Evolutionary conservation across 2,888 invertebrate species (phyloP), one percentile per base, ranked within the genome.

Genomic region (Capitulum mitella): DNA sequence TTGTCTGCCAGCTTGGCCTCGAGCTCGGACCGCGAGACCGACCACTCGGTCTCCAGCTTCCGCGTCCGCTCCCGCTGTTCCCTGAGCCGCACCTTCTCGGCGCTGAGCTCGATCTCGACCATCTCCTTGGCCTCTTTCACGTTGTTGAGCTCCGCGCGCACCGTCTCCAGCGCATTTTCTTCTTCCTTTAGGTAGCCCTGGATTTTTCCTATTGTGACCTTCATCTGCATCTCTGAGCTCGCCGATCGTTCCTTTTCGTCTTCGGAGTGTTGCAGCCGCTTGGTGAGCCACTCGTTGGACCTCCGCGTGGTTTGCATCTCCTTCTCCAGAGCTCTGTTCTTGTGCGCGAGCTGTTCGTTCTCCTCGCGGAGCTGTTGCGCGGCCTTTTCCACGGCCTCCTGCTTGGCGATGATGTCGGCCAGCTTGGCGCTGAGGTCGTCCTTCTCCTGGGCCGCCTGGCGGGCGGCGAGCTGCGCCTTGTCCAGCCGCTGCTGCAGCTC

Each of bases 111-210:
- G 12, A 70, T 26, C 40, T 70, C 70, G 26, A 40, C 26, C 29
- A 40, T 70, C 70, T 70, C 70, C 19, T 40, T 37, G 22, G 70
- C 70, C 29, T 70, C 70, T 8, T 40, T 37, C 26, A 26, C 70
- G 70, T 70, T 70, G 40, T 70, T 70, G 12, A 70, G 70, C 40
- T 70, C 70, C 0, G 70, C 70, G 10, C 70, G 40, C 6, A 26
- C 37, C 40, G 26, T 1, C 5, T 70, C 40, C 10, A 70, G 40
- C 14, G 37, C 26, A 26, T 26, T 70, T 10, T 70, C 70, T 40
- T 70, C 70, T 12, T 70, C 70, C 40, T 70, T 40, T 10, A 70
- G 37, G 40, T 70, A 70, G 22, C 70, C 70, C 40, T 70, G 37
- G 19, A 70, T 70, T 40, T 70, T 70, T 3, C 70, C 70, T 0